Base-by-base conservation (phyloP, 92 coral and sea anemone species). In the Actinernus sp. region DNA sequence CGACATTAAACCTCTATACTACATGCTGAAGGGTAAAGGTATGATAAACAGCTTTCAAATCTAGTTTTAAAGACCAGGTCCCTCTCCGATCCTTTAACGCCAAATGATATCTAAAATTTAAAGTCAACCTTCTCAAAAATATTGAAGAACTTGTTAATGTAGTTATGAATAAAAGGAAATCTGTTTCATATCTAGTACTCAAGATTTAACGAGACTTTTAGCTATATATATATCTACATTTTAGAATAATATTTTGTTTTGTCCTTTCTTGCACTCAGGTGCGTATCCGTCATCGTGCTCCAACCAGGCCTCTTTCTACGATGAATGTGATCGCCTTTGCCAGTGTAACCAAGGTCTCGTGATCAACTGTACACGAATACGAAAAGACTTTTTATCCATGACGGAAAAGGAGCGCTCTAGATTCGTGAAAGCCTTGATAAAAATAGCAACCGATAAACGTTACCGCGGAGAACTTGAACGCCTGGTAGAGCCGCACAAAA, bases 291-390 rank as follows among this genome's bases (percentile, higher is more conserved):
- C 50, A 18, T 33, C 2, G 5, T 64, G 76, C 41, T 20, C 14
- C 32, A 18, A 55, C 7, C 26, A 50, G 14, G 52, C 33, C 1
- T 30, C 22, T 7, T 12, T 51, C 4, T 49, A 51, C 25, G 92
- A 86, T 54, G 82, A 62, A 36, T 86, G 92, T 31, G 43, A 65
- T 12, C 92, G 87, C 24, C 41, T 26, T 34, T 86, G 92, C 44
- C 26, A 40, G 7, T 86, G 92, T 34, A 29, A 29, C 1, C 39
- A 53, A 4, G 78, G 87, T 14, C 70, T 12, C n/a, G 3, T 52
- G 33, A 61, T 14, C 32, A 33, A 67, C 38, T 86, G 92, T 31
- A 30, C 68, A 2, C 87, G 87, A 29, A 68, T 86, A 18, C 82
- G 92, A 1, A 62, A 61, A 26, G 78, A 79, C 26, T 79, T 79